Base-by-base conservation (phyloP, 2,888 invertebrate genomes). In the Ctena decussata region DNA sequence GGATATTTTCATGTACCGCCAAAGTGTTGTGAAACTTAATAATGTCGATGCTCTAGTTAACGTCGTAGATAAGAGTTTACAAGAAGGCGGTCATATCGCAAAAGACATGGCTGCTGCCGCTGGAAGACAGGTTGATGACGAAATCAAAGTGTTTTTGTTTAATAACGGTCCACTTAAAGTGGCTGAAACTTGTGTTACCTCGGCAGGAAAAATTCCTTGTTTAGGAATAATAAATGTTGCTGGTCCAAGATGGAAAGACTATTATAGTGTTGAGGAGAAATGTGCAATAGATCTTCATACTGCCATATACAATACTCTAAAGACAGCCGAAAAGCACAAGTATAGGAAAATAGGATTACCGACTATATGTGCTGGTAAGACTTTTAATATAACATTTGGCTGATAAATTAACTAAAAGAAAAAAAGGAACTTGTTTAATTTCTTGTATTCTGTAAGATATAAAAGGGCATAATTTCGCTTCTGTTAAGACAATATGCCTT, bases 311-410 rank as follows among this genome's bases (percentile, higher is more conserved):
- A 65, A 84, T 32, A 69, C 84, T 1, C 77, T 88, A 27, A 88
- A 88, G 39, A 88, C 88, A 8, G 88, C 88, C 3, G 88, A 88
- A 32, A 80, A 77, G 49, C 88, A 88, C 35, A 86, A 88, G 71
- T 88, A 88, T 37, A 76, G 88, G 35, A 88, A 83, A 53, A 73
- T 88, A 11, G 88, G 84, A 21, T 60, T 88, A n/a, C 84, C 88
- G 12, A 76, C 82, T 27, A 82, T 88, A 11, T 78, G 88, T 46
- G 69, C 81, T 71, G 88, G 88, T 85, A 79, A 60, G 72, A 41
- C 41, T 41, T 41, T 41, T 41, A 27, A 5, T 30, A 60, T 46
- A 49, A 75, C 15, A 41, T 41, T 41, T 11, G 15, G 15, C 41
- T n/a, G n/a, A n/a, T n/a, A n/a, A n/a, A n/a, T n/a, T n/a, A n/a